Evolutionary conservation across 2,113 vertebrate genomes (phyloP).

Genomic region (Pachypanchax playfairii): DNA sequence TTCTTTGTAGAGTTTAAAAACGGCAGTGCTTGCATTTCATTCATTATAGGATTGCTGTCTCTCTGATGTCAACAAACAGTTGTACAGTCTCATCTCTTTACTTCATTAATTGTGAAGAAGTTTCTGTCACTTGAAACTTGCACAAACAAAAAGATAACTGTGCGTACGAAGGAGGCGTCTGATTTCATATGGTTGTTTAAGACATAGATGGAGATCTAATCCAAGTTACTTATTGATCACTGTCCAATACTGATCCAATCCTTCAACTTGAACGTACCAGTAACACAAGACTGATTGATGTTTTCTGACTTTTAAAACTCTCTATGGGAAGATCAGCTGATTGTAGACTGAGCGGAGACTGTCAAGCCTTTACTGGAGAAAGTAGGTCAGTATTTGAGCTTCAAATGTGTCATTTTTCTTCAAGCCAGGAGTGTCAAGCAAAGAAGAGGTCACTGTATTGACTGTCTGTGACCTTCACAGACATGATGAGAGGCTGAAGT

Average conservation of each 20-base stretch:
- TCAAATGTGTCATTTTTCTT: slow-evolving; percentile 29
- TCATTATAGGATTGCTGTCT: too few species aligned
- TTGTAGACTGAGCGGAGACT: slow-evolving; percentile 37
- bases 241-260: background rate
- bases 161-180: background rate
- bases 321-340: slow-evolving; percentile 21
- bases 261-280: background rate
- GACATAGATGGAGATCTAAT: background rate
- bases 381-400: slow-evolving; percentile 52
- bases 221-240: background rate
- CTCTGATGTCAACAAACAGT: too few species aligned
- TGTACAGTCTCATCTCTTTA: too few species aligned
- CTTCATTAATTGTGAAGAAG: too few species aligned
- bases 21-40: too few species aligned
- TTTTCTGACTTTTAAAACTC: slow-evolving; percentile 11
- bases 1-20: too few species aligned
- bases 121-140: background rate
- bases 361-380: slow-evolving; percentile 27
- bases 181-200: background rate
- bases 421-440: slow-evolving; percentile 44
- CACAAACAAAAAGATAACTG: background rate
- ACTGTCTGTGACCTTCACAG: slow-evolving; percentile 7
- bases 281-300: too few species aligned
- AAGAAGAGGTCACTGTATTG: slow-evolving; percentile 19
- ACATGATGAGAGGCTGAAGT: slow-evolving; percentile 10